Percentiles rank a stretch among this genome's conserved stretches.
These are phyloP conservation scores for Coleophora deauratella DNA, from an alignment of 2,888 invertebrate species.

Conservation along the genomic window DNA sequence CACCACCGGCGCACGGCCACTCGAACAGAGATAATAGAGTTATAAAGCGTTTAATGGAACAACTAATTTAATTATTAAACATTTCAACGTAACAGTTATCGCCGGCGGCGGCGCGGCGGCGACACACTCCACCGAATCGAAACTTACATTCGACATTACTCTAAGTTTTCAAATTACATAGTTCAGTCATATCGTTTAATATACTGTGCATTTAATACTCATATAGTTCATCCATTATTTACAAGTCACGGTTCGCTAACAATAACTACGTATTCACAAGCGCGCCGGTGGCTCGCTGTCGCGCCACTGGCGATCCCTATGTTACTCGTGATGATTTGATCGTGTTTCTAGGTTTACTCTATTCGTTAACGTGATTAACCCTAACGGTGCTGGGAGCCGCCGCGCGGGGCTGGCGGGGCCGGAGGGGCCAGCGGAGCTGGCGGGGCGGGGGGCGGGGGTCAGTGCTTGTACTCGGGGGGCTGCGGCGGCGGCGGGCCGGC, in stretches of 20 bases:
- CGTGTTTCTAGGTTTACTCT: conserved; percentile 50
- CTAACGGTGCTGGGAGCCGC: conserved; percentile 37
- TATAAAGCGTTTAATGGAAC: conserved; percentile 64
- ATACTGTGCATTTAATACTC: conserved; percentile 52
- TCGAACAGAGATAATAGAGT: conserved; percentile 43
- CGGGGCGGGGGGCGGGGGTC: conserved; percentile 44
- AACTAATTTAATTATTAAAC: conserved; percentile 41
- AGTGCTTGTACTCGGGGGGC: conserved; percentile 86
- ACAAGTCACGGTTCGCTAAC: conserved; percentile 52
- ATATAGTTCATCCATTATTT: conserved; percentile 49
- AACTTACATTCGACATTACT: conserved; percentile 51
- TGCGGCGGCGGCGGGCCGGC: conserved; percentile 37
- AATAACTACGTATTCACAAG: conserved; percentile 53
- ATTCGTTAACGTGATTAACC: conserved; percentile 42
- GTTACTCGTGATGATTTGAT: conserved; percentile 36
- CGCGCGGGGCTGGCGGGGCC: conserved; percentile 31
- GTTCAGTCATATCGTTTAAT: conserved; percentile 64
- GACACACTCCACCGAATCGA: conserved; percentile 33
- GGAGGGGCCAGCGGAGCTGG: background rate
- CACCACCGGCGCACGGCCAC: conserved; percentile 35
- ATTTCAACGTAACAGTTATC: conserved; percentile 36
- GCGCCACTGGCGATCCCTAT: background rate
- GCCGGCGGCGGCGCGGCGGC: conserved; percentile 38
- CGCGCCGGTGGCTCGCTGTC: conserved; percentile 22
- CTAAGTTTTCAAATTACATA: conserved; percentile 44